Base-by-base conservation (phyloP, 2,113 vertebrate genomes). In the Candoia aspera region DNA sequence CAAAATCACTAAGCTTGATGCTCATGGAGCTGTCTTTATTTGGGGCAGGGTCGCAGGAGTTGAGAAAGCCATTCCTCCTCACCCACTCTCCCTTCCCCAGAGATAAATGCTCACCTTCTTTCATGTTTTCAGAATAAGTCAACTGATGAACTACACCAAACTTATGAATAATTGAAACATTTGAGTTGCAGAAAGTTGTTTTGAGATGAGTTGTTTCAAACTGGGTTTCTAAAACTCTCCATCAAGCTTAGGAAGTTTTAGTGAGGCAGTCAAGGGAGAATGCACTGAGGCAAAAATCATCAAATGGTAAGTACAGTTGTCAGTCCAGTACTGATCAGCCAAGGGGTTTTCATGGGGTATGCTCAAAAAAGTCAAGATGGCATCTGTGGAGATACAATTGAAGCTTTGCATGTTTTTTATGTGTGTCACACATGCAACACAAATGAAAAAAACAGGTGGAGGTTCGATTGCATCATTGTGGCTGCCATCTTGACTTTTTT, bases 231-330 rank as follows among this genome's bases (percentile, higher is more conserved):
- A 60, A 85, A 84, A 42, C 46, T 64, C 79, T 89, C 46, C 58
- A 89, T 92, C 87, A 89, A 92, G 62, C 42, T 92, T 92, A 89
- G 87, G 49, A 84, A 85, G 87, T 46, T 23, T 55, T 85, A 92
- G n/a, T 6, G 58, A 89, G 58, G 73, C 62, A 87, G 62, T 42
- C 55, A 58, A 49, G 86, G 62, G 19, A 55, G 23, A 85, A 33
- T 62, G 46, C 64, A 64, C 46, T 84, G 73, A 64, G 87, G 58
- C 87, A 89, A 26, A 62, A 79, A 19, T 15, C n/a, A 92, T 92
- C 91, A 54, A 53, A 85, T 64, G 87, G 91, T 55, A 89, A 89
- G 84, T 15, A 55, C 8, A 85, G 58, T 58, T 62, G 73, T 89
- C 91, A 89, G 79, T 42, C 54, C 46, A 21, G 79, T 42, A 64